These are phyloP conservation scores for Lepas anatifera DNA, from an alignment of 2,888 invertebrate genomes.

Conservation along the genomic window DNA sequence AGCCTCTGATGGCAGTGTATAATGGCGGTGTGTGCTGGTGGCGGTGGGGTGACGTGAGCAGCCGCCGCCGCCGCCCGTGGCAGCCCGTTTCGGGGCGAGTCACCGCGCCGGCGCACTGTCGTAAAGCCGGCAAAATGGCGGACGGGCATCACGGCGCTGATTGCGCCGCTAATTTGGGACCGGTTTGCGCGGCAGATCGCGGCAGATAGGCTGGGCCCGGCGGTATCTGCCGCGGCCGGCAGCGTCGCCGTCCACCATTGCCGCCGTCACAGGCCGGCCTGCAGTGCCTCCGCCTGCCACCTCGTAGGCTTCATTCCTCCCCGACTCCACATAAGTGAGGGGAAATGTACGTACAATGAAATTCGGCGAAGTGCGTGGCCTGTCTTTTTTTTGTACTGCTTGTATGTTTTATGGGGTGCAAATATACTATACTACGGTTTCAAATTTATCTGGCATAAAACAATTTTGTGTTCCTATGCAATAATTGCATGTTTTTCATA, in stretches of 20 bases:
- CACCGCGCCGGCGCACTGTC: neutral
- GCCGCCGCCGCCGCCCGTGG: neutral
- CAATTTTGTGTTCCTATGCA: too few species aligned
- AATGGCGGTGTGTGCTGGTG: neutral
- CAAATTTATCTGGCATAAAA: too few species aligned
- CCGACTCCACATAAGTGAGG: too few species aligned
- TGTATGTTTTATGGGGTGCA: too few species aligned
- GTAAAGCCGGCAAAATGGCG: constrained; percentile 9
- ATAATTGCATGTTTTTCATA: too few species aligned
- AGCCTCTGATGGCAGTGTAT: neutral
- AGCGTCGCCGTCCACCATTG: neutral
- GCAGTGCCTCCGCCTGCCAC: too few species aligned
- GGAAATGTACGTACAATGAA: too few species aligned
- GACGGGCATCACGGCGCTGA: neutral
- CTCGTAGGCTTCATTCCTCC: too few species aligned
- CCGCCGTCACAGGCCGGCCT: neutral
- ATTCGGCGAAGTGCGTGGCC: too few species aligned
- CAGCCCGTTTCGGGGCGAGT: neutral
- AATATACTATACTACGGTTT: too few species aligned
- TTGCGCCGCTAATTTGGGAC: constrained; percentile 3
- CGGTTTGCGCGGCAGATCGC: constrained; percentile 1
- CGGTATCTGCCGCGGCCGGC: neutral
- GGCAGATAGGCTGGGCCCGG: too few species aligned
- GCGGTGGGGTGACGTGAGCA: neutral
- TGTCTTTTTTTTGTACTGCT: too few species aligned